Base-by-base conservation (phyloP, 2,113 vertebrate species). In the Hystrix brachyura region DNA sequence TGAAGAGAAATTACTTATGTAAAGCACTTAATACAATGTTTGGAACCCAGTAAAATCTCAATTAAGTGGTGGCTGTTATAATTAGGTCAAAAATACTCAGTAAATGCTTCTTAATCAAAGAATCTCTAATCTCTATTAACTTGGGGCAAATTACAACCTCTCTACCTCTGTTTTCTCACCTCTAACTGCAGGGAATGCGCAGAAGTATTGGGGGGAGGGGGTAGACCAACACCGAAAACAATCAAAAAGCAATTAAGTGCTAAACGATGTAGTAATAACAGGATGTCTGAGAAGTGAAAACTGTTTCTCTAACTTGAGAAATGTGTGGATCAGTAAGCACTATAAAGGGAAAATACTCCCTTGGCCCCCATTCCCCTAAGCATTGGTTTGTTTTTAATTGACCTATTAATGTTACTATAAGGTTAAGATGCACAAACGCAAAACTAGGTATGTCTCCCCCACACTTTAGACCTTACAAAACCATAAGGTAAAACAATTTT, bases 391-490 rank as follows among this genome's bases (percentile, higher is more conserved):
- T 59, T n/a, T 72, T 64, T 65, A 90, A 76, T 12, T 76, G n/a
- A 59, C n/a, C 74, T 51, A 78, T 78, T 51, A 29, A 51, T 51
- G 29, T 60, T 81, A 92, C 80, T 76, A 65, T 13, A 65, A 69
- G 14, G 38, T 85, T 94, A 96, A 96, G 57, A 79, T 57, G 32
- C 32, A 88, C 55, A 74, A 94, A 92, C n/a, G 80, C 71, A 92
- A 81, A 38, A 43, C 1, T 76, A 85, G 53, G n/a, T 72, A 51
- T 55, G n/a, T 34, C 59, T 19, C 67, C 29, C 59, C 46, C 91
- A 2, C 19, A 48, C 27, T 69, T 91, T 81, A 67, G 72, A 17
- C 38, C 84, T 92, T 85, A 79, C 23, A 84, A 88, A 94, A 91
- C 27, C 10, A 27, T n/a, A 57, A 87, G 38, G 55, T 81, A 67